A percentile compares a stretch with the other conserved stretches of the same genome.
Conservation (phyloP, 2,888 invertebrate species). For the Cheilosia scutellata region DNA sequence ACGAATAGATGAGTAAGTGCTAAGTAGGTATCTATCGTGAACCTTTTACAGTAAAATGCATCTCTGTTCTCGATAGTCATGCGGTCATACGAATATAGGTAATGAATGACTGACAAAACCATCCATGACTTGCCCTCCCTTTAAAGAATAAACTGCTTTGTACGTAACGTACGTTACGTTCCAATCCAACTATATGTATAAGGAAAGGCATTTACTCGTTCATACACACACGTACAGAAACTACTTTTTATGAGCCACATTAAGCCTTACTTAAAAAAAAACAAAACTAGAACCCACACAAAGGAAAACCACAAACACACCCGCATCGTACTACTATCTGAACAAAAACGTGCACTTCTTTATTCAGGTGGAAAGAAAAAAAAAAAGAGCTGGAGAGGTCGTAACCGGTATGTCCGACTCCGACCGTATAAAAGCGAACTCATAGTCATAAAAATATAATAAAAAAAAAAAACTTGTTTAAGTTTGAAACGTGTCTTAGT, state of each 20-base stretch:
- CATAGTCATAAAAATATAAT: neutral
- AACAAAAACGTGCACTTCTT: conserved; percentile 37
- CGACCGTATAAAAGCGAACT: neutral
- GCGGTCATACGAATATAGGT: neutral
- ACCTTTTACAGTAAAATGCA: conserved; percentile 10
- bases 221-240: neutral
- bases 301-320: conserved; percentile 16
- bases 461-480: conserved; percentile 39
- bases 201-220: neutral
- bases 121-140: conserved; percentile 1
- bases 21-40: neutral
- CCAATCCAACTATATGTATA: neutral
- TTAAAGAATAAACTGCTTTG: conserved; percentile 4
- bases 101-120: neutral
- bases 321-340: neutral
- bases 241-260: neutral
- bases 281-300: neutral
- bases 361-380: conserved; percentile 38
- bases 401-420: conserved; percentile 25
- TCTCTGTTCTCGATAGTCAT: neutral
- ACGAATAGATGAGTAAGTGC: neutral
- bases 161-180: neutral
- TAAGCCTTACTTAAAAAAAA: conserved; percentile 10
- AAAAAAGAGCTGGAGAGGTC: conserved; percentile 4
- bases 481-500: conserved; percentile 43